A percentile compares a stretch with the other conserved stretches of the same genome.
Conservation (phyloP, 2,888 invertebrate species). For the Oxyscelio sp. region DNA sequence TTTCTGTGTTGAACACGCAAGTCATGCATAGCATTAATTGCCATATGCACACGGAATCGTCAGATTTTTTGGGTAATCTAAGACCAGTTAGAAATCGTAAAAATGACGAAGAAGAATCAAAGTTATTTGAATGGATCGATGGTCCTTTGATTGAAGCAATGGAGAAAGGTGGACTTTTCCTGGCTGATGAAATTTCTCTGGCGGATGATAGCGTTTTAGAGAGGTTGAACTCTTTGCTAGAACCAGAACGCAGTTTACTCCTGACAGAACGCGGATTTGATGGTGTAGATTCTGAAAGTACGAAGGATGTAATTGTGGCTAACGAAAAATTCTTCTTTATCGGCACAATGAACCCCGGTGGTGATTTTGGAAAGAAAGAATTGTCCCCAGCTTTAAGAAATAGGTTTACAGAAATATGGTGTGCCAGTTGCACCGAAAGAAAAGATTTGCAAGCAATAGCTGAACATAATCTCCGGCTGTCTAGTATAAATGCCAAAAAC, state of each 20-base stretch:
- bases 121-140: conserved; percentile 98
- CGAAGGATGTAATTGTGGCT: conserved; percentile 91
- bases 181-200: conserved; percentile 99
- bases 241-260: conserved; percentile 96
- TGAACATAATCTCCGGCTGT: conserved; percentile 92
- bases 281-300: conserved; percentile 81
- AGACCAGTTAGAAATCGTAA: conserved; percentile 94
- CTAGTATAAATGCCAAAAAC: conserved; percentile 89
- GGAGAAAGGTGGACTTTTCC: conserved; percentile 95
- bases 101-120: conserved; percentile 88
- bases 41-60: too few relatives aligned
- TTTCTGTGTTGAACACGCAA: conserved; percentile 92
- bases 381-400: conserved; percentile 98
- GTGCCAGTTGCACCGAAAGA: conserved; percentile 92
- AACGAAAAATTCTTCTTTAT: conserved; percentile 95
- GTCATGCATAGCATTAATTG: conserved; percentile 96
- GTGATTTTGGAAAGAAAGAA: conserved; percentile 99
- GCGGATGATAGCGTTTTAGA: conserved; percentile 99
- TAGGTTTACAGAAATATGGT: conserved; percentile 99
- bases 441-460: conserved; percentile 94
- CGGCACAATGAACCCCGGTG: conserved; percentile 99
- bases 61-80: conserved; percentile 98
- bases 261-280: conserved; percentile 96
- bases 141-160: conserved; percentile 98
- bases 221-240: conserved; percentile 97